A percentile compares a stretch with the other conserved stretches of the same genome.
These are phyloP conservation scores for Clinocottus analis DNA, from an alignment of 2,113 vertebrate genomes.

Conservation along the genomic window DNA sequence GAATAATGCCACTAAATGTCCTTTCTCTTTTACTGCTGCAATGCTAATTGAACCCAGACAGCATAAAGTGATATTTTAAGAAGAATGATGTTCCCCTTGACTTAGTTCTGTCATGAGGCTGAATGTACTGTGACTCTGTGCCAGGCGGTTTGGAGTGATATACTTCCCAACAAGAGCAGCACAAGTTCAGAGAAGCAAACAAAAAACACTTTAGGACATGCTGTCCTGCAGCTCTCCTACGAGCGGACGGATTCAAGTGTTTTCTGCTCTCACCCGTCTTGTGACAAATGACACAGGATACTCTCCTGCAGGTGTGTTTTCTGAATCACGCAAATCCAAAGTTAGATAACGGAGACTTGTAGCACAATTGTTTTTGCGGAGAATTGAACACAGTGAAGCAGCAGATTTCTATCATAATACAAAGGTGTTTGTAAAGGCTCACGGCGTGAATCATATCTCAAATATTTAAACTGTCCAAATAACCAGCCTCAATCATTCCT, in stretches of 20 bases:
- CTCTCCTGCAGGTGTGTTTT: not conserved
- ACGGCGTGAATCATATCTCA: not conserved
- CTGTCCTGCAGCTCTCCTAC: conserved; percentile 1
- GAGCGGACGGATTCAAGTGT: not conserved
- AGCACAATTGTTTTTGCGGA: not conserved
- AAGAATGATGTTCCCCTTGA: conserved; percentile 40
- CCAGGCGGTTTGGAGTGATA: conserved; percentile 44
- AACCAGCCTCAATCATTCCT: conserved; percentile 7
- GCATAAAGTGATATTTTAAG: conserved; percentile 41
- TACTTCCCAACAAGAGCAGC: conserved; percentile 22
- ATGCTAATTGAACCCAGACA: conserved; percentile 21
- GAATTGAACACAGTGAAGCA: not conserved
- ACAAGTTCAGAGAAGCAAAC: conserved; percentile 22
- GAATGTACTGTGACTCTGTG: conserved; percentile 7
- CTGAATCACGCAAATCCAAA: not conserved
- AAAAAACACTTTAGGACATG: conserved; percentile 16
- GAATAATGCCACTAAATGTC: conserved; percentile 53
- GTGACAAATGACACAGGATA: conserved; percentile 5
- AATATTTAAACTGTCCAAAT: conserved; percentile 7
- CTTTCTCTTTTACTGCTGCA: conserved; percentile 47
- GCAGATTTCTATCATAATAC: not conserved
- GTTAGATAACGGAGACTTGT: not conserved
- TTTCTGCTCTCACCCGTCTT: not conserved
- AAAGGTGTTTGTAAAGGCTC: not conserved
- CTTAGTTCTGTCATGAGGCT: conserved; percentile 28